Percentiles rank a stretch among this genome's conserved stretches.
These are phyloP conservation scores for Xenopus laevis DNA, from an alignment of 2,113 vertebrate species.

Conservation along the genomic window DNA sequence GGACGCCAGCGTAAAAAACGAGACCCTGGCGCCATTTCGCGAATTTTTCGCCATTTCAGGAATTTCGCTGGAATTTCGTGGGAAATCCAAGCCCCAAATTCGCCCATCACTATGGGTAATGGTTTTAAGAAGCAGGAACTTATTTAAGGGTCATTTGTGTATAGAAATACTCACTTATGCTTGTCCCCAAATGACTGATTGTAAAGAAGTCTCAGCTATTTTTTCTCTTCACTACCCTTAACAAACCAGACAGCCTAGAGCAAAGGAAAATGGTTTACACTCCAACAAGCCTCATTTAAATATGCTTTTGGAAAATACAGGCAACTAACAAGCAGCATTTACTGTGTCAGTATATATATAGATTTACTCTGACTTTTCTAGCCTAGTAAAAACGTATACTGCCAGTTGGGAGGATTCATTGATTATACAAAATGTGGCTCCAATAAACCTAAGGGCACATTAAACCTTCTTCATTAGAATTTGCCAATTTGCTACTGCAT, in stretches of 20 bases:
- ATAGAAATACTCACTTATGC: slow-evolving; percentile 61
- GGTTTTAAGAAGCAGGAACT: slow-evolving; percentile 66
- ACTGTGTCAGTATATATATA: neutral
- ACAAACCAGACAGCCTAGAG: slow-evolving; percentile 62
- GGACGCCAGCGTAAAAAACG: too few relatives aligned
- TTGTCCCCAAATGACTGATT: slow-evolving; percentile 57
- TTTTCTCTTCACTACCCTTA: slow-evolving; percentile 59
- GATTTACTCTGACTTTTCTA: too few relatives aligned
- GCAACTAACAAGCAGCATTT: slow-evolving; percentile 52
- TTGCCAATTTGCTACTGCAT: too few relatives aligned
- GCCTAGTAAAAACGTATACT: too few relatives aligned
- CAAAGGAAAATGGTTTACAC: slow-evolving; percentile 56
- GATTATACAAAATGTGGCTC: too few relatives aligned
- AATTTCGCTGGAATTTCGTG: too few relatives aligned
- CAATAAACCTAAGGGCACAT: too few relatives aligned
- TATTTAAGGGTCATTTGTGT: slow-evolving; percentile 71
- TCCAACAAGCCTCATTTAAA: slow-evolving; percentile 58
- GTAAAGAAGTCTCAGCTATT: slow-evolving; percentile 63
- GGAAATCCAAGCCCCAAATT: too few relatives aligned
- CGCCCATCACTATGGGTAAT: slow-evolving; percentile 56
- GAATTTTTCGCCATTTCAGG: too few relatives aligned
- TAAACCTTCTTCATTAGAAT: too few relatives aligned
- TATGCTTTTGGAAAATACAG: slow-evolving; percentile 54
- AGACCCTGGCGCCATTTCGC: too few relatives aligned
- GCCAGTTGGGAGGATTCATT: too few relatives aligned